phyloP scores from a whole-genome alignment of 2,797 vertebrate species.

The Hippoglossus hippoglossus region DNA sequence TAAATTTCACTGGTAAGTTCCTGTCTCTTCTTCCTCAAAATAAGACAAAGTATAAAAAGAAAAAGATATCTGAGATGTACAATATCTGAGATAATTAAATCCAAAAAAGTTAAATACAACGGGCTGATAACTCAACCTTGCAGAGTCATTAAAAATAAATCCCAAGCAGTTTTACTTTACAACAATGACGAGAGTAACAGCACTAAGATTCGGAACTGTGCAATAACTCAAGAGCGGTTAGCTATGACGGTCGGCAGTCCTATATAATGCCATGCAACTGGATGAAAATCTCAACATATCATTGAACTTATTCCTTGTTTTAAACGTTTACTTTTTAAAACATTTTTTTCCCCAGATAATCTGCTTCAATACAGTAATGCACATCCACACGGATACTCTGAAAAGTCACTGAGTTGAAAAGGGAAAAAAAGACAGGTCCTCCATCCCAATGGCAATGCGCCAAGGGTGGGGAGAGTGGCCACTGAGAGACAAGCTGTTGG shows the following conservation, averaged over 20 bases:
- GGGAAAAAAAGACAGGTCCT: slow-evolving; percentile 73
- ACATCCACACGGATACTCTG: slow-evolving; percentile 88
- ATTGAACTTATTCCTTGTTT: slow-evolving; percentile 79
- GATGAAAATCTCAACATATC: slow-evolving; percentile 80
- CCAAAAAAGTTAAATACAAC: slow-evolving; percentile 58
- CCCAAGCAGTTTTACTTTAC: slow-evolving; percentile 79
- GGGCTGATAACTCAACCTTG: slow-evolving; percentile 63
- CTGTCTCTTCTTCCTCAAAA: slow-evolving; percentile 63
- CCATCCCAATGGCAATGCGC: slow-evolving; percentile 81
- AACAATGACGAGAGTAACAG: slow-evolving; percentile 84
- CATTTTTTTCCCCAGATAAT: slow-evolving; percentile 68
- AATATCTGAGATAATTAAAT: slow-evolving; percentile 31
- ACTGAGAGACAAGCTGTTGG: slow-evolving; percentile 87
- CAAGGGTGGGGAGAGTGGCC: slow-evolving; percentile 82
- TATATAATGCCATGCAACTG: slow-evolving; percentile 94
- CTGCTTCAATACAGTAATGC: slow-evolving; percentile 85
- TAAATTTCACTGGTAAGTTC: slow-evolving; percentile 50
- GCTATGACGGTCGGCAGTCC: slow-evolving; percentile 87
- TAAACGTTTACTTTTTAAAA: slow-evolving; percentile 67
- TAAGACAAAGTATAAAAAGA: slow-evolving; percentile 47
- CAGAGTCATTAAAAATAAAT: slow-evolving; percentile 68
- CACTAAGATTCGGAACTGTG: slow-evolving; percentile 87
- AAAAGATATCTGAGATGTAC: slow-evolving; percentile 40
- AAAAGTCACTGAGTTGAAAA: slow-evolving; percentile 88
- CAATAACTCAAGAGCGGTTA: slow-evolving; percentile 88